A percentile compares a stretch with the other conserved stretches of the same genome.
phyloP scores from a whole-genome alignment of 2,888 invertebrate genomes.

The Plutella xylostella region DNA sequence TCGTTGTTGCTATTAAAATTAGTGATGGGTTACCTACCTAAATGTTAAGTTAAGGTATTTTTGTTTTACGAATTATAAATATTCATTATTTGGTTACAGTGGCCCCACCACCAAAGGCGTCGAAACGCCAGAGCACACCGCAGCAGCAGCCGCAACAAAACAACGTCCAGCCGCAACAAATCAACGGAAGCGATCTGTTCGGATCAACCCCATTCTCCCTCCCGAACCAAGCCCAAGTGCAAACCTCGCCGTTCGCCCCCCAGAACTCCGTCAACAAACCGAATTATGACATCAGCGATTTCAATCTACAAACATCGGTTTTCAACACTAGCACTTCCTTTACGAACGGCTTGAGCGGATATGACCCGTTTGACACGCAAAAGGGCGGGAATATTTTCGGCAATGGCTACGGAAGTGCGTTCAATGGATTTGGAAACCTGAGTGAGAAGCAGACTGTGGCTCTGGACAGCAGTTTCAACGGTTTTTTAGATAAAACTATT shows the following conservation, averaged over 20 bases:
- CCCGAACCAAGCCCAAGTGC: conserved; percentile 27
- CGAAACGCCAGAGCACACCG: conserved; percentile 55
- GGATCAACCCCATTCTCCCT: conserved; percentile 81
- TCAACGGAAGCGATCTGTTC: conserved; percentile 79
- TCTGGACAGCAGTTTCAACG: conserved; percentile 75
- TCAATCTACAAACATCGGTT: conserved; percentile 55
- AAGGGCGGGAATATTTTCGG: conserved; percentile 63
- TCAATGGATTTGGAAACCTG: conserved; percentile 57
- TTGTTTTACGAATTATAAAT: too few species aligned
- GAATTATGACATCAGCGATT: conserved; percentile 60
- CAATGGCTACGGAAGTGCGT: conserved; percentile 45
- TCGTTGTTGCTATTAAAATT: too few species aligned
- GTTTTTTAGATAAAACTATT: conserved; percentile 83
- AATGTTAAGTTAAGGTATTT: too few species aligned
- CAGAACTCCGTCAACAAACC: conserved; percentile 39
- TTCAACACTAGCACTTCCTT: conserved; percentile 49
- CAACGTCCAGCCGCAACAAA: conserved; percentile 29
- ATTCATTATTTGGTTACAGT: conserved; percentile 67
- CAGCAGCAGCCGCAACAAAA: conserved; percentile 32
- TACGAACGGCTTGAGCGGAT: conserved; percentile 55
- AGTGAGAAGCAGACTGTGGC: conserved; percentile 61
- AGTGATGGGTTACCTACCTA: too few species aligned
- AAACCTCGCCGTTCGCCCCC: conserved; percentile 25
- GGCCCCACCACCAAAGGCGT: conserved; percentile 89
- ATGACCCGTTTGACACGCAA: conserved; percentile 89